Base-by-base conservation (phyloP, 92 coral and sea anemone genomes). In the Pocillopora grandis region DNA sequence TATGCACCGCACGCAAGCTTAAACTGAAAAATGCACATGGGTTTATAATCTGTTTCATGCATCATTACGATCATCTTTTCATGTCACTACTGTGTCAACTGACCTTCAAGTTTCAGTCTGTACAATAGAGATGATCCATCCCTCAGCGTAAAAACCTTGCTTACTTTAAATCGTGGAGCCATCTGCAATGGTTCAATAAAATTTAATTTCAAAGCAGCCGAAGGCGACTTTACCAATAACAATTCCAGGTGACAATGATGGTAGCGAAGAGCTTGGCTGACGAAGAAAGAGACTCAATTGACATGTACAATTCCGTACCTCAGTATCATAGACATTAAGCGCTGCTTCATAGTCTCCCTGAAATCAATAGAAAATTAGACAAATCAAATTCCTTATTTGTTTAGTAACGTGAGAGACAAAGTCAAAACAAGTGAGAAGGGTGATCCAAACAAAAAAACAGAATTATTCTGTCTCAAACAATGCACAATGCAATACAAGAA, bases 341-440 rank as follows among this genome's bases (percentile, higher is more conserved):
- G 95, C 98, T 7, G 84, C 90, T 60, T 90, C 98, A 81, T 89
- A 90, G 20, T 94, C 94, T 52, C 98, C 98, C 95, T 92, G 72
- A 12, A 52, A 80, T 60, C 8, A 70, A 75, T 61, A 18, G 49
- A 55, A 7, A 77, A 5, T 31, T 10, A 14, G n/a, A 57, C 3
- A 37, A 18, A 52, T 18, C 19, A 11, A 12, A 36, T 15, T 36
- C 71, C 17, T 31, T 14, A 69, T 16, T 12, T 59, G 62, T 59
- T 59, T 59, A 12, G 14, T 59, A 59, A 59, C 14, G 62, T 31
- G 16, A 77, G 17, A 17, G 17, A 7, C 12, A 59, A 59, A 59
- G 12, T 59, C 18, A 16, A 59, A 12, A 59, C 3, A 7, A 42
- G 52, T 42, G 5, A 42, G 52, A 42, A 7, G 52, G 52, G 8